phyloP scores from a whole-genome alignment of 2,797 vertebrate genomes.

The Urocyon cinereoargenteus region DNA sequence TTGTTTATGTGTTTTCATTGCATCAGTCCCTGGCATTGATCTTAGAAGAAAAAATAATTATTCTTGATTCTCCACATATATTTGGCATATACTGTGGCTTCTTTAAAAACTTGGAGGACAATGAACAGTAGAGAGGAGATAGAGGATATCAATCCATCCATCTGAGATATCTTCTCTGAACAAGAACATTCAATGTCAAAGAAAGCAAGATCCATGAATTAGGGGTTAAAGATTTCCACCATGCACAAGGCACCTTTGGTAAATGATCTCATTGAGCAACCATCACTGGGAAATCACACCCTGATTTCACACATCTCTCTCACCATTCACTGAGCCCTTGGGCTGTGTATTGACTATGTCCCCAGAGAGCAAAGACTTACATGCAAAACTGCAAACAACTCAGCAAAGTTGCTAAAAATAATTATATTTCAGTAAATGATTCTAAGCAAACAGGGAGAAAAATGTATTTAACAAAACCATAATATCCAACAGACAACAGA shows the following conservation, averaged over 20 bases:
- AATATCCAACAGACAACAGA: constrained; percentile 53
- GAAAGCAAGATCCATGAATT: neutral
- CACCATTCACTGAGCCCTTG: constrained; percentile 58
- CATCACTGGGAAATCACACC: constrained; percentile 61
- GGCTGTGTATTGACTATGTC: constrained; percentile 68
- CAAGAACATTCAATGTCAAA: constrained; percentile 12
- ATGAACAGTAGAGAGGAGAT: neutral
- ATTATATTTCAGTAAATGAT: constrained; percentile 61
- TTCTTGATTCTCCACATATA: neutral
- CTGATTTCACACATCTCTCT: constrained; percentile 70
- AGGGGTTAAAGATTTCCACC: constrained; percentile 56
- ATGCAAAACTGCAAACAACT: constrained; percentile 69
- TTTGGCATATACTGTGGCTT: constrained; percentile 16
- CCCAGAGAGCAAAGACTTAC: constrained; percentile 41
- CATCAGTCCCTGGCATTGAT: neutral
- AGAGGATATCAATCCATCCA: neutral
- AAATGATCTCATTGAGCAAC: constrained; percentile 63
- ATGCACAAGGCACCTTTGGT: constrained; percentile 47
- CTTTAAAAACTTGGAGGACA: neutral
- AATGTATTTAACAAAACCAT: constrained; percentile 68
- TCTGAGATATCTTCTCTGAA: neutral
- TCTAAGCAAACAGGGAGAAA: constrained; percentile 67
- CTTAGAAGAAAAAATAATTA: neutral
- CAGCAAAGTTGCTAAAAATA: constrained; percentile 77
- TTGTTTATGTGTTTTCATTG: constrained; percentile 46